Evolutionary conservation across 2,888 invertebrate genomes (phyloP).

Genomic region (Lasioglossum villosulum): DNA sequence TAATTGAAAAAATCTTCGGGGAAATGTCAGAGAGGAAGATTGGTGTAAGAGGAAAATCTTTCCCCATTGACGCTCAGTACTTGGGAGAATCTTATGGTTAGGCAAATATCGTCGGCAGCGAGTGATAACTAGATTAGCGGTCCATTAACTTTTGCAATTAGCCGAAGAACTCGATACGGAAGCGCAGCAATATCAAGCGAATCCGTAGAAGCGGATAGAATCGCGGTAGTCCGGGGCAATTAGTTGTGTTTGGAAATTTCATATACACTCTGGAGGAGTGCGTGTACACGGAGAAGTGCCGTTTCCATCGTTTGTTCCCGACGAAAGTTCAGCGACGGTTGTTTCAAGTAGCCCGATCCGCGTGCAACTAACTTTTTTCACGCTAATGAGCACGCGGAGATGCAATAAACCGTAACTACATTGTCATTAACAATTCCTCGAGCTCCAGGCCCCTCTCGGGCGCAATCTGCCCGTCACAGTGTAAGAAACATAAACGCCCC

Average conservation of each 20-base stretch:
- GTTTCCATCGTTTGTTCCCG: conserved; percentile 31
- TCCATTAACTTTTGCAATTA: conserved; percentile 65
- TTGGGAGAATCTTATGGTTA: neutral
- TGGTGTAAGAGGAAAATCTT: neutral
- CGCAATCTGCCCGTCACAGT: neutral
- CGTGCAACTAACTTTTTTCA: conserved; percentile 24
- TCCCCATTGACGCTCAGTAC: neutral
- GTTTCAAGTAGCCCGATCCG: neutral
- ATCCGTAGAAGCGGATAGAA: too few species aligned
- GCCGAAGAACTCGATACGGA: conserved; percentile 2
- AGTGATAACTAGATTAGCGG: conserved; percentile 59
- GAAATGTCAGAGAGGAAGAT: too few species aligned
- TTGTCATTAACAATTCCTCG: neutral
- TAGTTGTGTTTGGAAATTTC: conserved; percentile 62
- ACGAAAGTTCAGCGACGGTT: conserved; percentile 24
- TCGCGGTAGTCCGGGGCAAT: conserved; percentile 35
- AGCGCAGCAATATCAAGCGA: conserved; percentile 23
- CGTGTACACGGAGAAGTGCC: neutral
- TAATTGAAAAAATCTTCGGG: neutral
- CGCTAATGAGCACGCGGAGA: conserved; percentile 23
- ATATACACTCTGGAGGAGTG: neutral
- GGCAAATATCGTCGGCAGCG: conserved; percentile 10
- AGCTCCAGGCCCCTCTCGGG: neutral
- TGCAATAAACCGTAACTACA: conserved; percentile 18
- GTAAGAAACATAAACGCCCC: neutral